Base-by-base conservation (phyloP, 2,113 vertebrate genomes). In the Helogale parvula region DNA sequence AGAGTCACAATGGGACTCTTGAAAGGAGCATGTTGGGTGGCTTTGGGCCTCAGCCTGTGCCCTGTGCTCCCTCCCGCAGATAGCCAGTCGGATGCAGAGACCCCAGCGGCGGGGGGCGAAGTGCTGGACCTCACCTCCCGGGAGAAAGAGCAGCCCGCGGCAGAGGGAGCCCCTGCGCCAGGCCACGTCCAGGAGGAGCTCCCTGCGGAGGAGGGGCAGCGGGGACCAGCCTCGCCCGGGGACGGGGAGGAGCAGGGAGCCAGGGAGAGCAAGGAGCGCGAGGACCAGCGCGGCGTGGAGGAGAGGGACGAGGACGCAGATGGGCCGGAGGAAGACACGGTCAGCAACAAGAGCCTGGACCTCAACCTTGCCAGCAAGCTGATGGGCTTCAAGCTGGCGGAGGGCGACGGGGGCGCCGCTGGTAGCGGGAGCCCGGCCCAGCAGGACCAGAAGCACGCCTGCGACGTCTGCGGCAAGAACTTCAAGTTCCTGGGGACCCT, bases 331-430 rank as follows among this genome's bases (percentile, higher is more conserved):
- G 99, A 99, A 63, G 99, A 99, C 97, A 98, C 99, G 8, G 98
- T 99, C 97, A 99, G 99, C 99, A 99, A 99, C 98, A 99, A 99
- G 97, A 99, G 99, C 98, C 98, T 99, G 98, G 99, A 99, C 98
- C 99, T 99, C 88, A 99, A 99, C 99, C 99, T 99, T 12, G 99
- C 99, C 97, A 99, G 99, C 97, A 99, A 99, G 98, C 99, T 99
- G 82, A 99, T 99, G 96, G 99, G 99, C 98, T 99, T 99, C 97
- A 99, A 99, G 98, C 99, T 99, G 97, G 99, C 98, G 2, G 98
- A 98, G 94, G 98, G 97, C 38, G 98, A 98, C 72, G 97, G 97
- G 68, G 98, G 96, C 15, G 7, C 96, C 65, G 87, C 88, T 83
- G 98, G 97, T 95, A 88, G 97, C 87, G 96, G 96, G 82, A 98